A percentile compares a stretch with the other conserved stretches of the same genome.
phyloP scores from a whole-genome alignment of 2,113 vertebrate genomes.

The Pagrus major region DNA sequence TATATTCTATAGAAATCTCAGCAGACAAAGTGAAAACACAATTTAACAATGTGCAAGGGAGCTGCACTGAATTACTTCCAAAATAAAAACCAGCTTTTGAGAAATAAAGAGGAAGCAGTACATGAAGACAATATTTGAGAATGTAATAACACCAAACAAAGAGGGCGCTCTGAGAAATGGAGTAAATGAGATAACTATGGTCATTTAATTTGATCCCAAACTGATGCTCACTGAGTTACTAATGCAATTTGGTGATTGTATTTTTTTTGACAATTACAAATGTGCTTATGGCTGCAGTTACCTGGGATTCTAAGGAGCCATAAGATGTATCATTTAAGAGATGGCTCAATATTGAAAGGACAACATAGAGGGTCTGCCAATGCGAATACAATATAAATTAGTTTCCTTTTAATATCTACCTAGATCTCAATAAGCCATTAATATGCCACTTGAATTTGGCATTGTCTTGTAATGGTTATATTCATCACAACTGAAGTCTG shows the following conservation, averaged over 20 bases:
- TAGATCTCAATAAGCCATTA: not conserved
- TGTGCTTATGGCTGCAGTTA: not conserved
- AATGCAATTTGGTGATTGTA: not conserved
- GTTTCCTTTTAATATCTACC: not conserved
- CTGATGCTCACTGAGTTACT: slow-evolving; percentile 1
- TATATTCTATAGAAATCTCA: not conserved
- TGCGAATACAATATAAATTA: not conserved
- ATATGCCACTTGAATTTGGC: not conserved
- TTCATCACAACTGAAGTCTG: not conserved
- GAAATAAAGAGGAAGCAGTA: slow-evolving; percentile 3
- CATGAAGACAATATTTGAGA: not conserved
- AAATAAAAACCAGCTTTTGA: not conserved
- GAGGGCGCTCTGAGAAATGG: slow-evolving; percentile 2
- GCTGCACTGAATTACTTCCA: not conserved
- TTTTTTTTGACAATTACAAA: not conserved
- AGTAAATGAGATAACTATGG: no score
- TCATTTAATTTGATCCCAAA: not conserved
- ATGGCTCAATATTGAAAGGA: not conserved
- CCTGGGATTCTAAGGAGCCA: not conserved
- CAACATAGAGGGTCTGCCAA: no score
- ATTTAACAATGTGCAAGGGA: not conserved
- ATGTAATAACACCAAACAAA: not conserved
- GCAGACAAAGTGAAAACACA: not conserved
- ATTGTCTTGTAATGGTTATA: not conserved
- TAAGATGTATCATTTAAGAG: not conserved